Base-by-base conservation (phyloP, 2,113 vertebrate species). In the Pygoscelis antarcticus region DNA sequence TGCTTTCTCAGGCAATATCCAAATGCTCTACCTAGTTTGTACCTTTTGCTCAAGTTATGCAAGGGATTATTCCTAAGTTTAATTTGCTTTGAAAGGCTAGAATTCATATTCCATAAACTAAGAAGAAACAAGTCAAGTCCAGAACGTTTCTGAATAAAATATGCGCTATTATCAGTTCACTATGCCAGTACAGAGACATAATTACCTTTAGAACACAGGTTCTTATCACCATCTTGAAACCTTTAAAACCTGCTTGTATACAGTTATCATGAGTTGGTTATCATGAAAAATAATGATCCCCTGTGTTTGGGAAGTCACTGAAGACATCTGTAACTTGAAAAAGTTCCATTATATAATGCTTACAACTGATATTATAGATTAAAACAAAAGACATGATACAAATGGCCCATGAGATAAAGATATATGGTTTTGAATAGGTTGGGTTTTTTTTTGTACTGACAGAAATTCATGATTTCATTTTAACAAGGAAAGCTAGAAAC, bases 281-380 rank as follows among this genome's bases (percentile, higher is more conserved):
- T 89, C 78, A 26, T 78, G 64, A 83, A 82, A 95, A 96, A 83
- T 68, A 92, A 87, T 20, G 42, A 91, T 88, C n/a, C 55, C 36
- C 22, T 25, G 6, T 78, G 40, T 72, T 83, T 83, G 68, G 34
- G 40, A 94, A 95, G 87, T 68, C 82, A 78, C 46, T 82, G 47
- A 92, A 91, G 32, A 89, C 47, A 88, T 13, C 29, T 51, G 49
- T 74, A 78, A 93, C 66, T 72, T 64, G 20, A 52, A 87, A 46
- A 66, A 85, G 16, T 72, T 79, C 44, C 40, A 38, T 66, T 69
- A 44, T 22, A 42, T 92, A 42, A 82, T 74, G 44, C 62, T 94
- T 92, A 68, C 60, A 89, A 38, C n/a, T 60, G 26, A 90, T 86
- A 30, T 26, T 51, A 27, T 29, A 65, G 64, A 80, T 77, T 83